phyloP scores from a whole-genome alignment of 2,797 vertebrate genomes.

The Clamator glandarius region DNA sequence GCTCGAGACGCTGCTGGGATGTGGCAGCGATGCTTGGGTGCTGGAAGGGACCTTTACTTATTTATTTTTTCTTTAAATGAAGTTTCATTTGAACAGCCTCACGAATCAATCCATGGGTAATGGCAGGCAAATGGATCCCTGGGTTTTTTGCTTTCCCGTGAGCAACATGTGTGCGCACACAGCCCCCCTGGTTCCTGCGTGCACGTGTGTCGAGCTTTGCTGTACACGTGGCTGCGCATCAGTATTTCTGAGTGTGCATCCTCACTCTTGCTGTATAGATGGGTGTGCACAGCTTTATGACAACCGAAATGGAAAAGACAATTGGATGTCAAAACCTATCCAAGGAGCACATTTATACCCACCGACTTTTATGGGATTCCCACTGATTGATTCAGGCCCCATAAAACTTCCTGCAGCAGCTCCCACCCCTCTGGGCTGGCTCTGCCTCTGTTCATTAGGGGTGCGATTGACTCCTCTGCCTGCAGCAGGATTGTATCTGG shows the following conservation, averaged over 20 bases:
- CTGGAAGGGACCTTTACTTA: background rate
- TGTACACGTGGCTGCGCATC: background rate
- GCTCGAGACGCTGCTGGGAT: background rate
- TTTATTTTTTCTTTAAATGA: background rate
- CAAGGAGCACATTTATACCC: conserved; percentile 55
- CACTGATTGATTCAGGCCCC: conserved; percentile 26
- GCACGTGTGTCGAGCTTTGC: background rate
- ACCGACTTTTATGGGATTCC: conserved; percentile 67
- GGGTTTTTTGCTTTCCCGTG: background rate
- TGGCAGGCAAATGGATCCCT: background rate
- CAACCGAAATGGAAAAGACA: conserved; percentile 66
- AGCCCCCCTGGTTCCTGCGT: fast-evolving
- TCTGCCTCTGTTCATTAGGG: background rate
- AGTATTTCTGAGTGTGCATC: background rate
- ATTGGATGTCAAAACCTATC: conserved; percentile 71
- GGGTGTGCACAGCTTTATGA: conserved; percentile 15
- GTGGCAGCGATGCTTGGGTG: fast-evolving
- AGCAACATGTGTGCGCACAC: background rate
- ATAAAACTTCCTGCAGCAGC: conserved; percentile 48
- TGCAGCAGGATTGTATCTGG: background rate
- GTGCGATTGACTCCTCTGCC: background rate
- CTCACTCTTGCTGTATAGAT: background rate
- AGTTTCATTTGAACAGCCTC: conserved; percentile 23
- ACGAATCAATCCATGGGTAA: conserved; percentile 16
- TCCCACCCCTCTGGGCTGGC: background rate